Conservation (phyloP, 2,797 vertebrate genomes). For the Acestrorhynchus altus region DNA sequence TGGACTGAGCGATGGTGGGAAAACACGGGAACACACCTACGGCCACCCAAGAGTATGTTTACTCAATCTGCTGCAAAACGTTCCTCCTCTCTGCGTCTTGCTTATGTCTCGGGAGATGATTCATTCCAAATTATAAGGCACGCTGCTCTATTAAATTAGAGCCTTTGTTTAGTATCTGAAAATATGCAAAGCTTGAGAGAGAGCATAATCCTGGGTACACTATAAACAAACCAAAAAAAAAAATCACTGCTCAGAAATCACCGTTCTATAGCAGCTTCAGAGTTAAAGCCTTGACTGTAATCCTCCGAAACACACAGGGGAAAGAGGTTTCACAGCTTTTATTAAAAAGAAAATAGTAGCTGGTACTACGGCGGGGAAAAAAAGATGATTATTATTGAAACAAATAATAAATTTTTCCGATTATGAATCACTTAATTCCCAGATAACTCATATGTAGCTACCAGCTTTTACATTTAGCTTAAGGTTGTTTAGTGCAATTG, state of each 20-base stretch:
- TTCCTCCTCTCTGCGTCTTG: constrained; percentile 27
- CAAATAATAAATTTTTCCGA: no score
- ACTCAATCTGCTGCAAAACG: constrained; percentile 24
- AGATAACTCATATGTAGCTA: no score
- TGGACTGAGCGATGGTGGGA: constrained; percentile 57
- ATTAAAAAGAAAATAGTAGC: no score
- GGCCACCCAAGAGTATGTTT: constrained; percentile 43
- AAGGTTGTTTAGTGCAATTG: no score
- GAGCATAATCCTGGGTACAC: constrained; percentile 3
- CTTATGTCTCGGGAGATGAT: constrained; percentile 25
- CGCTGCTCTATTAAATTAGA: constrained; percentile 19
- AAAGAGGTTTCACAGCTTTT: constrained; percentile 6
- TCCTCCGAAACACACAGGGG: constrained; percentile 2
- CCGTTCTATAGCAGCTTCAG: constrained; percentile 7
- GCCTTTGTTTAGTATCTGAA: constrained; percentile 32
- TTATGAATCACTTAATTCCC: no score
- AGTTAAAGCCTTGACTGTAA: constrained; percentile 10
- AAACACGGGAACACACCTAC: constrained; percentile 44
- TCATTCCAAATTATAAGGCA: constrained; percentile 45
- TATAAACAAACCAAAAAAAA: constrained; percentile 16
- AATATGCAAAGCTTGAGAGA: constrained; percentile 28
- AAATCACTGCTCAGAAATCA: not conserved
- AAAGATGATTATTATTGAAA: no score
- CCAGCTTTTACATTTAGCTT: no score
- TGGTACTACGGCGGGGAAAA: no score